phyloP scores from a whole-genome alignment of 2,797 vertebrate species.

The Trichosurus vulpecula region DNA sequence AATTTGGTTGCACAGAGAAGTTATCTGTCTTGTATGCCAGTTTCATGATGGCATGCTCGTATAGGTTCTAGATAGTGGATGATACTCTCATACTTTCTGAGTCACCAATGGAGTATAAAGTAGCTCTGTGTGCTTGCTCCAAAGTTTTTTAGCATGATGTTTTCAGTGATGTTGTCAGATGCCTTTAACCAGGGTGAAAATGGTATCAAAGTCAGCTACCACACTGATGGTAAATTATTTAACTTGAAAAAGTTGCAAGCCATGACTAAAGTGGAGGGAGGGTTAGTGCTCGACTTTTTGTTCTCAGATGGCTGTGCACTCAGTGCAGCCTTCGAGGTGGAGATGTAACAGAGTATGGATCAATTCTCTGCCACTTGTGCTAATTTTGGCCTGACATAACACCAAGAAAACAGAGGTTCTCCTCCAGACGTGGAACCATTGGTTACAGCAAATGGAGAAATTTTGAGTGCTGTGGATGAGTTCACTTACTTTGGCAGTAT shows the following conservation, averaged over 20 bases:
- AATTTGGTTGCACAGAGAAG: neutral
- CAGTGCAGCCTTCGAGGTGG: neutral
- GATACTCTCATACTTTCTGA: neutral
- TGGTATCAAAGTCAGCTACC: neutral
- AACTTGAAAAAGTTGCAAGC: neutral
- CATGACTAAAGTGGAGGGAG: neutral
- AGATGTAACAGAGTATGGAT: neutral
- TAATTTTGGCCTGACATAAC: neutral
- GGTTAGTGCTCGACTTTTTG: neutral
- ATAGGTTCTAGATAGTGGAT: neutral
- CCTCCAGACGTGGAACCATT: no score
- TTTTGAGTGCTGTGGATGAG: neutral
- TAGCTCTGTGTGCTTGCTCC: neutral
- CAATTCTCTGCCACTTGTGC: neutral
- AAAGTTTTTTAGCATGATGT: neutral
- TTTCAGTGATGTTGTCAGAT: neutral
- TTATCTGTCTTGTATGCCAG: neutral
- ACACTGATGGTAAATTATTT: neutral
- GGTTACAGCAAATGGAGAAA: neutral
- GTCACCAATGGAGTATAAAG: neutral
- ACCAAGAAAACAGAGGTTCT: no score
- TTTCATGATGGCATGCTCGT: neutral
- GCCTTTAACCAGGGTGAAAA: neutral
- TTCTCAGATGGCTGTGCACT: neutral
- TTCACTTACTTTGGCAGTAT: neutral